phyloP scores from a whole-genome alignment of 2,888 invertebrate species.

The Hylaea fasciaria region DNA sequence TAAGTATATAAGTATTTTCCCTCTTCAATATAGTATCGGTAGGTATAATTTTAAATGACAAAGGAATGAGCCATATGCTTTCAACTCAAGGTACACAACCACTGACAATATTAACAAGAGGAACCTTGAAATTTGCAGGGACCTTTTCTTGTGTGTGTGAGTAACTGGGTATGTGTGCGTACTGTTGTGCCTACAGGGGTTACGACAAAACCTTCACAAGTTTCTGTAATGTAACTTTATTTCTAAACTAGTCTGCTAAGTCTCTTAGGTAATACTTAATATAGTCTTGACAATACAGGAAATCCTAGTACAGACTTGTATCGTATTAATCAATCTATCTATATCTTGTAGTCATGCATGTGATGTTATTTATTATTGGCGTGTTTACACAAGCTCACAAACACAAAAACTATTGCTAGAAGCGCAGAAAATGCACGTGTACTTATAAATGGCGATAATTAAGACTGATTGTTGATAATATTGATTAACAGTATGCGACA shows the following conservation, averaged over 20 bases:
- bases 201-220: too few species aligned
- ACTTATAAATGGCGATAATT: conserved; percentile 41
- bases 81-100: too few species aligned
- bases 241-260: neutral
- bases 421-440: conserved; percentile 31
- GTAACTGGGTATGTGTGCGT: too few species aligned
- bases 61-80: too few species aligned
- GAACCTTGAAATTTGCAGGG: too few species aligned
- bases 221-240: neutral
- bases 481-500: conserved; percentile 10
- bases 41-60: too few species aligned
- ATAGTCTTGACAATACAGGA: conserved; percentile 2
- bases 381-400: conserved; percentile 17
- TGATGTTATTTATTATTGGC: neutral
- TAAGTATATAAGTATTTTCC: too few species aligned
- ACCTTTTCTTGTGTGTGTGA: too few species aligned
- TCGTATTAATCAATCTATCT: neutral
- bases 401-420: conserved; percentile 25
- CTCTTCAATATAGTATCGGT: too few species aligned
- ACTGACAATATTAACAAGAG: too few species aligned
- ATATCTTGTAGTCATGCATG: neutral
- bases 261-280: neutral
- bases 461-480: conserved; percentile 34
- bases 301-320: conserved; percentile 8
- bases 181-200: too few species aligned